Evolutionary conservation across 2,888 invertebrate species (phyloP).

Genomic region (Ectemnius cavifrons): DNA sequence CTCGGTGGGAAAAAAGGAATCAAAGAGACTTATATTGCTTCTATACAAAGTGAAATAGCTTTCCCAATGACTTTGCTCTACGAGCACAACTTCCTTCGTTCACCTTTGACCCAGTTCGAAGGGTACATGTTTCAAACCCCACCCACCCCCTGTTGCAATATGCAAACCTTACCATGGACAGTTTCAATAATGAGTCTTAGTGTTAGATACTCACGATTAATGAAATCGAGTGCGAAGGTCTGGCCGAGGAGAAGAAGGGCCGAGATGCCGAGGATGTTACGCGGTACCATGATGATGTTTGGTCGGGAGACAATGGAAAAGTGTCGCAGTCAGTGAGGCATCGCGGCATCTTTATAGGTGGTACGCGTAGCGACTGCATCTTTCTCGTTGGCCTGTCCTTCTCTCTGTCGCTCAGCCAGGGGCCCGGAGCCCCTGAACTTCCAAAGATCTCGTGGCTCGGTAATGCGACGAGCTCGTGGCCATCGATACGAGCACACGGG

Average conservation of each 20-base stretch:
- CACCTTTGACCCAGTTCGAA: too few species aligned
- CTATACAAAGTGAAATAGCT: too few species aligned
- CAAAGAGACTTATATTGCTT: too few species aligned
- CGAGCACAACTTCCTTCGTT: too few species aligned
- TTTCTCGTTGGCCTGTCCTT: slow-evolving; percentile 42
- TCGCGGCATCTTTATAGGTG: slow-evolving; percentile 71
- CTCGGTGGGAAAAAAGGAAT: too few species aligned
- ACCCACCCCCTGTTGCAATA: too few species aligned
- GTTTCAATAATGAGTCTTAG: too few species aligned
- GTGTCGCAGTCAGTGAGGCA: slow-evolving; percentile 62
- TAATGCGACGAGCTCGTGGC: slow-evolving; percentile 30
- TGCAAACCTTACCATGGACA: too few species aligned
- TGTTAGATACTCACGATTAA: slow-evolving; percentile 68
- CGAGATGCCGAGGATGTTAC: slow-evolving; percentile 2
- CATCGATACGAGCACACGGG: slow-evolving; percentile 36
- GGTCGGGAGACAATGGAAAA: slow-evolving; percentile 66
- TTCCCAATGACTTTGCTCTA: too few species aligned
- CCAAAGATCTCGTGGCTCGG: not conserved
- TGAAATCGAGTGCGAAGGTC: slow-evolving; percentile 55
- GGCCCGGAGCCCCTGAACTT: slow-evolving; percentile 38
- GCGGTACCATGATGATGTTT: slow-evolving; percentile 40
- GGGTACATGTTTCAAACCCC: too few species aligned
- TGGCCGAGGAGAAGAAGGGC: slow-evolving; percentile 29
- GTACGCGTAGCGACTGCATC: slow-evolving; percentile 36
- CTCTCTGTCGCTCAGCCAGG: slow-evolving; percentile 39